Evolutionary conservation across 2,797 vertebrate species (phyloP).

Genomic region (Crenuchus spilurus): DNA sequence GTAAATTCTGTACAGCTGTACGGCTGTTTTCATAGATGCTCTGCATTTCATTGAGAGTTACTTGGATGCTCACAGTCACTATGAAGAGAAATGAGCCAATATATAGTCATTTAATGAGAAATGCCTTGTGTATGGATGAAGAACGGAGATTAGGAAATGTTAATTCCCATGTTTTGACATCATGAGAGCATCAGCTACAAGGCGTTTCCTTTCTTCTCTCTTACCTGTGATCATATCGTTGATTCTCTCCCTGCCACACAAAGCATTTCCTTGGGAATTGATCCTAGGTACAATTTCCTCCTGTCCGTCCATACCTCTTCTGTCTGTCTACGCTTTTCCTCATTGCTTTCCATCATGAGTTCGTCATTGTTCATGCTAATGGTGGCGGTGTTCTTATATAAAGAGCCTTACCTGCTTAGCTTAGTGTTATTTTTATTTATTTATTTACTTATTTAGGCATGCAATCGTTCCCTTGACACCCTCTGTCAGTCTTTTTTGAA

Average conservation of each 20-base stretch:
- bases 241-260: constrained; percentile 77
- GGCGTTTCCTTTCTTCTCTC: constrained; percentile 61
- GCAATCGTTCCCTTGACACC: neutral
- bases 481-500: neutral
- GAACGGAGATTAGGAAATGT: constrained; percentile 41
- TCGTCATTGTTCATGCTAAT: constrained; percentile 23
- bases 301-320: constrained; percentile 53
- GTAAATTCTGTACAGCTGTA: constrained; percentile 6
- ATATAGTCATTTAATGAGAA: constrained; percentile 16
- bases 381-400: constrained; percentile 30
- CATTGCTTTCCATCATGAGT: constrained; percentile 18
- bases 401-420: constrained; percentile 13
- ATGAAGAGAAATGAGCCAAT: constrained; percentile 13
- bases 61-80: constrained; percentile 3
- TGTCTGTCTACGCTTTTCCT: constrained; percentile 20
- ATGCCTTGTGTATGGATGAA: constrained; percentile 10
- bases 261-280: constrained; percentile 89
- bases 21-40: constrained; percentile 17
- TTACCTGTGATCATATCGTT: constrained; percentile 82
- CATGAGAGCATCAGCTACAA: neutral
- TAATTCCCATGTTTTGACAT: constrained; percentile 57
- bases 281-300: constrained; percentile 87
- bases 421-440: constrained; percentile 37
- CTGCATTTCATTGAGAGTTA: constrained; percentile 20
- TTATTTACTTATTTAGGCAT: constrained; percentile 35